Evolutionary conservation across 2,113 vertebrate genomes (phyloP).

Genomic region (Gallinago media): DNA sequence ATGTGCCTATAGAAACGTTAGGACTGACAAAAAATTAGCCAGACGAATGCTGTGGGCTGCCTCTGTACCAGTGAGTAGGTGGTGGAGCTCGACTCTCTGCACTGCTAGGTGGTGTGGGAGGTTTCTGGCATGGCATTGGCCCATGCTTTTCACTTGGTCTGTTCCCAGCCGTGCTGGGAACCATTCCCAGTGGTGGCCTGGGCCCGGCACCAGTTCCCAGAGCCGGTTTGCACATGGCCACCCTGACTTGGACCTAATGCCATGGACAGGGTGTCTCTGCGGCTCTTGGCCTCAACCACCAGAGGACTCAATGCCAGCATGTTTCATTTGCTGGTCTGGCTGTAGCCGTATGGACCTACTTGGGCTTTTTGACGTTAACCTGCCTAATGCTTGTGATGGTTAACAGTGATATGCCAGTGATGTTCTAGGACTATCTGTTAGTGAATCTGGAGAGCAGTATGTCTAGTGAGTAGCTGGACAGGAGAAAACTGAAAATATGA

Average conservation of each 20-base stretch:
- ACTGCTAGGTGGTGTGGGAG: background rate
- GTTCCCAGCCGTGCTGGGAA: background rate
- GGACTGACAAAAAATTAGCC: background rate
- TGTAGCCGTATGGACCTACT: background rate
- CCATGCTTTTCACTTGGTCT: background rate
- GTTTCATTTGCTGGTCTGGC: background rate
- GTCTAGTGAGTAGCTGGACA: background rate
- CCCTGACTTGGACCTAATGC: fast-evolving
- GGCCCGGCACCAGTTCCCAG: background rate
- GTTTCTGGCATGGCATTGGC: background rate
- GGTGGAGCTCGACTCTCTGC: fast-evolving
- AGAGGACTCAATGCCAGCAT: background rate
- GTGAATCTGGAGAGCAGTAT: background rate
- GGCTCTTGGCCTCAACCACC: background rate
- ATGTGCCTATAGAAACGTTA: background rate
- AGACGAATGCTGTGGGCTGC: background rate
- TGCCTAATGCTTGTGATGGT: background rate
- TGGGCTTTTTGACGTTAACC: background rate
- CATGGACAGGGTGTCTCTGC: fast-evolving
- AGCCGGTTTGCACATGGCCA: background rate
- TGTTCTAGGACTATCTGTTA: background rate
- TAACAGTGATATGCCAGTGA: background rate
- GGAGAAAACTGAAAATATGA: background rate
- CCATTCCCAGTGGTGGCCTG: background rate
- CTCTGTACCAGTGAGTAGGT: fast-evolving